Conservation (phyloP, 2,888 invertebrate species). For the Enchytraeus crypticus region DNA sequence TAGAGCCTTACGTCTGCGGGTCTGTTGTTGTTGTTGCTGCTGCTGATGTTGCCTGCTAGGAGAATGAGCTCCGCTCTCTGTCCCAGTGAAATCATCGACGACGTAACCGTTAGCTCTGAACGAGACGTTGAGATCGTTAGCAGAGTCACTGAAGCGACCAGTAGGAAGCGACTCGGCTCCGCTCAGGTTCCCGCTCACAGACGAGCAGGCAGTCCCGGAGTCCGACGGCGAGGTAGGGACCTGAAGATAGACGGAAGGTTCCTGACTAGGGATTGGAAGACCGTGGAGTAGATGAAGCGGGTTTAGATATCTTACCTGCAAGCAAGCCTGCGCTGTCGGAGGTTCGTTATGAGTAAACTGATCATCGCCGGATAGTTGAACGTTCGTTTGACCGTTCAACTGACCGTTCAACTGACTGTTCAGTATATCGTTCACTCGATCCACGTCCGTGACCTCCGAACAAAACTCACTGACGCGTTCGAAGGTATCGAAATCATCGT, state of each 20-base stretch:
- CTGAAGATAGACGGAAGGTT: neutral
- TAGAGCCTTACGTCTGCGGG: slow-evolving; percentile 49
- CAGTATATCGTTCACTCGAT: no score
- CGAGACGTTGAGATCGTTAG: no score
- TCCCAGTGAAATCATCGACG: neutral
- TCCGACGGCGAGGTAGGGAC: slow-evolving; percentile 5
- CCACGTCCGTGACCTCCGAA: no score
- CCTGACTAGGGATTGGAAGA: neutral
- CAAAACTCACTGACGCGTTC: neutral
- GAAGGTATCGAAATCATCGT: neutral
- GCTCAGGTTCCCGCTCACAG: neutral
- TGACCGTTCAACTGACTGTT: no score
- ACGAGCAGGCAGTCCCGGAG: neutral
- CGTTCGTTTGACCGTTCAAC: neutral
- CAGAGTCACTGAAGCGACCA: neutral
- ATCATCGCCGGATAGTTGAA: neutral
- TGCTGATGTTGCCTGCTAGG: no score
- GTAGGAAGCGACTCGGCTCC: neutral
- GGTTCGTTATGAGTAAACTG: neutral
- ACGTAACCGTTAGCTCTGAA: neutral
- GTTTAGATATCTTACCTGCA: neutral
- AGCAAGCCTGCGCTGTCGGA: neutral
- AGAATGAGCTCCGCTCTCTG: no score
- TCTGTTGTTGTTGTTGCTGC: no score
- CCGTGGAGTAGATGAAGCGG: neutral